A percentile compares a stretch with the other conserved stretches of the same genome.
These are phyloP conservation scores for Thamnophis sirtalis DNA, from an alignment of 2,113 vertebrate species.

Conservation along the genomic window DNA sequence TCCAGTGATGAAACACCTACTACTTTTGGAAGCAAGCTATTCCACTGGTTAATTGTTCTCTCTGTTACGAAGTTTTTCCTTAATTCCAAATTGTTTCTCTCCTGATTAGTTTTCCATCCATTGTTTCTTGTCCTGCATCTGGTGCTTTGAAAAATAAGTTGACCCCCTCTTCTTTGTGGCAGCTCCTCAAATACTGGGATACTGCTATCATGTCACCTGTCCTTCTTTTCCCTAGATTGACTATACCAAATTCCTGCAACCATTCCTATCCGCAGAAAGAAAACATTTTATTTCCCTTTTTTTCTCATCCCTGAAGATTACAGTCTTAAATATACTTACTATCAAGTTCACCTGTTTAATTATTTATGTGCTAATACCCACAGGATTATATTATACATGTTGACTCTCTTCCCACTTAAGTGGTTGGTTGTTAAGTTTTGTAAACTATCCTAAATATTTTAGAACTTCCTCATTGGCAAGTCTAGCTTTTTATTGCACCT, in stretches of 20 bases:
- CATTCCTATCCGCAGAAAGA: neutral
- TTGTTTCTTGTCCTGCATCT: neutral
- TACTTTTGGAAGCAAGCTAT: neutral
- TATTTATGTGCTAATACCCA: neutral
- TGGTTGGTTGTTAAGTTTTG: neutral
- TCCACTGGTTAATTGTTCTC: neutral
- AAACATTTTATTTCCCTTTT: neutral
- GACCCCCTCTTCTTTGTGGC: neutral
- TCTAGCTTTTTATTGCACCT: neutral
- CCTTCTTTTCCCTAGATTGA: neutral
- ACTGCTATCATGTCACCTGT: neutral
- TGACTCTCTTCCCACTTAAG: neutral
- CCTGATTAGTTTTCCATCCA: neutral
- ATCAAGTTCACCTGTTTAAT: neutral
- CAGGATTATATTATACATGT: neutral
- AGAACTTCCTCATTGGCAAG: neutral
- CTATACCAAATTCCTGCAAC: neutral
- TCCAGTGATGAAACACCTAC: neutral
- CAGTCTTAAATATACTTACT: neutral
- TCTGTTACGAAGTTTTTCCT: neutral
- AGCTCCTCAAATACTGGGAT: neutral
- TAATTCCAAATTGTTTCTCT: neutral
- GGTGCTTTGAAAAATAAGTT: neutral
- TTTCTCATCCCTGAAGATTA: neutral
- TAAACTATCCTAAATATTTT: neutral